These are phyloP conservation scores for Mystacornis crossleyi DNA, from an alignment of 2,113 vertebrate species.

Conservation along the genomic window DNA sequence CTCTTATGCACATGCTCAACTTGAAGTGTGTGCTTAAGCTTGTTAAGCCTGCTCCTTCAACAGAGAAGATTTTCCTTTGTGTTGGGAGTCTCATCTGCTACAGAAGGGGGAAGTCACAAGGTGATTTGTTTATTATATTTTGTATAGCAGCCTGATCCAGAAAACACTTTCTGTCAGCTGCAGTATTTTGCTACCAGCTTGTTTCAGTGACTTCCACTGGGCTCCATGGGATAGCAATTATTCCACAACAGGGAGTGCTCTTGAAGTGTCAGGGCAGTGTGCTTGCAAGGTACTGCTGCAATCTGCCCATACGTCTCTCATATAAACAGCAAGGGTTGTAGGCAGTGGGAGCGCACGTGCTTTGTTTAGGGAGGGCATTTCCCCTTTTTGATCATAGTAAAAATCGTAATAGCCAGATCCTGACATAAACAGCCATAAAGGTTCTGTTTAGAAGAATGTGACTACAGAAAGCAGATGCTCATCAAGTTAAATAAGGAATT, in stretches of 20 bases:
- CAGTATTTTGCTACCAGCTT: conserved; percentile 15
- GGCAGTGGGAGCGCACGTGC: rapidly evolving
- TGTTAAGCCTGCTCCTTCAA: conserved; percentile 1
- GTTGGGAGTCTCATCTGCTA: conserved; percentile 14
- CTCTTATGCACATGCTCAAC: neutral
- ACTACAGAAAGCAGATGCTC: conserved; percentile 59
- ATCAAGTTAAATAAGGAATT: conserved; percentile 65
- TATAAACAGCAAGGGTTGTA: neutral
- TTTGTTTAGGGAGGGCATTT: neutral
- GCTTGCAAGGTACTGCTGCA: neutral
- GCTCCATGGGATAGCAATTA: conserved; percentile 24
- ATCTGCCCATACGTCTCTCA: neutral
- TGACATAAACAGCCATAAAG: neutral
- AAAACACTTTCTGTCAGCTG: conserved; percentile 24
- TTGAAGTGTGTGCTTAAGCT: conserved; percentile 10
- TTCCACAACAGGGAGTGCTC: neutral
- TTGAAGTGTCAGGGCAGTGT: neutral
- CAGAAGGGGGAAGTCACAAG: neutral
- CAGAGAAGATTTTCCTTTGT: neutral
- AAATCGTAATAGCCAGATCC: neutral
- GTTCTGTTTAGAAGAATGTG: conserved; percentile 21
- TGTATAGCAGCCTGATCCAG: neutral
- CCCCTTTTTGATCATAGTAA: neutral
- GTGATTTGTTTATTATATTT: conserved; percentile 26
- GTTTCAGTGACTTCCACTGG: conserved; percentile 17